These are phyloP conservation scores for Mionectes olivaceus DNA, from an alignment of 2,797 vertebrate genomes.

Conservation along the genomic window DNA sequence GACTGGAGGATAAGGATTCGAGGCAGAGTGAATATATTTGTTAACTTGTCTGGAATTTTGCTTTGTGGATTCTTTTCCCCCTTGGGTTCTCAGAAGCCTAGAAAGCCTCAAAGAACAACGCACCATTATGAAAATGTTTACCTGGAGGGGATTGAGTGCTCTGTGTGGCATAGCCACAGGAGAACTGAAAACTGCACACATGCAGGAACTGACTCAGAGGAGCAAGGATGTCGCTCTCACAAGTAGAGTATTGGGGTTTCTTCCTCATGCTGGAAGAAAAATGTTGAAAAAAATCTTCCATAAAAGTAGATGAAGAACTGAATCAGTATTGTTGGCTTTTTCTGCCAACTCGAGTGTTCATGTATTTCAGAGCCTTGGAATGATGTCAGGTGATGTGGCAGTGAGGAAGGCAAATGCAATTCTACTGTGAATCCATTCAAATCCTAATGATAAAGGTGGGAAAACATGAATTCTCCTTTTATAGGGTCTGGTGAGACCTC, in stretches of 20 bases:
- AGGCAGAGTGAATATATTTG: background rate
- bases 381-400: background rate
- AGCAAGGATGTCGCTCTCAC: background rate
- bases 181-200: fast-evolving
- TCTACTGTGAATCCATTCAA: background rate
- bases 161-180: background rate
- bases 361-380: background rate
- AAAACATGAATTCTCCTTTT: background rate
- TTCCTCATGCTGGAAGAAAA: background rate
- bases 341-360: fast-evolving
- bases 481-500: background rate
- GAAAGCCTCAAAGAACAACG: background rate
- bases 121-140: background rate
- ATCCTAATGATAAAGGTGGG: background rate
- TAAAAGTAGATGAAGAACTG: background rate
- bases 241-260: background rate
- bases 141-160: background rate
- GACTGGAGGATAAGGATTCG: background rate
- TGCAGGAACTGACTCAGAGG: background rate
- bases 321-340: background rate
- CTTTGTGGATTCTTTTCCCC: background rate
- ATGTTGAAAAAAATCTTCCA: background rate
- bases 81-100: background rate
- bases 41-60: background rate
- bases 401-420: background rate